phyloP scores from a whole-genome alignment of 2,888 invertebrate genomes.

The Idaea aversata region DNA sequence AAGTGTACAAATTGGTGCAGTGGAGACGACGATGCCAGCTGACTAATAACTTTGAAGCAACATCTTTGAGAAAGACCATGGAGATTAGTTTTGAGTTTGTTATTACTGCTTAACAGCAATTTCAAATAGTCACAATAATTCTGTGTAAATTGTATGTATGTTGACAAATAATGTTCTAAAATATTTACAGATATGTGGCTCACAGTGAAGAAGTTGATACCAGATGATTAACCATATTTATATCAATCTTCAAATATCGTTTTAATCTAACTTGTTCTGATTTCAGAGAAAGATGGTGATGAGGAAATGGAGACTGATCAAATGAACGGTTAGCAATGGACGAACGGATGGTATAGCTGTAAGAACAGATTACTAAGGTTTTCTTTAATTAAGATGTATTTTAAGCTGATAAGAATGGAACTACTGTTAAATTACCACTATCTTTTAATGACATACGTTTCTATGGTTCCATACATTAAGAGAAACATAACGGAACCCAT shows the following conservation, averaged over 20 bases:
- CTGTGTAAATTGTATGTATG: background rate
- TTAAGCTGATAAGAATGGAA: slow-evolving; percentile 60
- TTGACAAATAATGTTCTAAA: slow-evolving; percentile 8
- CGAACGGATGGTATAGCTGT: slow-evolving; percentile 28
- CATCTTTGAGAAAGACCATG: background rate
- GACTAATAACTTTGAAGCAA: background rate
- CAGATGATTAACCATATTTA: slow-evolving; percentile 2
- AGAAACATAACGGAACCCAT: too few species aligned
- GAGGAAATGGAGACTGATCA: slow-evolving; percentile 75
- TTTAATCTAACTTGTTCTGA: slow-evolving; percentile 28
- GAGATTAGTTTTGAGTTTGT: background rate
- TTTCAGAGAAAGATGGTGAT: slow-evolving; percentile 70
- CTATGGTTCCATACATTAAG: background rate
- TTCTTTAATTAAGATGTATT: slow-evolving; percentile 12
- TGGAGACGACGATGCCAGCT: background rate
- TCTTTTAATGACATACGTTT: background rate
- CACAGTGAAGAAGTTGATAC: slow-evolving; percentile 11
- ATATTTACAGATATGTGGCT: slow-evolving; percentile 18
- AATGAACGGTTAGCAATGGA: slow-evolving; percentile 55
- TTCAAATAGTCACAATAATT: background rate
- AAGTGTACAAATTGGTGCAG: background rate
- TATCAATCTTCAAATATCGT: background rate
- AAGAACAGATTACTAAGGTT: slow-evolving; percentile 38
- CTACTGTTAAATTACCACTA: slow-evolving; percentile 32
- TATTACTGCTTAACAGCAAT: background rate